These are phyloP conservation scores for Catharus fuscescens DNA, from an alignment of 2,113 vertebrate genomes.

Conservation along the genomic window DNA sequence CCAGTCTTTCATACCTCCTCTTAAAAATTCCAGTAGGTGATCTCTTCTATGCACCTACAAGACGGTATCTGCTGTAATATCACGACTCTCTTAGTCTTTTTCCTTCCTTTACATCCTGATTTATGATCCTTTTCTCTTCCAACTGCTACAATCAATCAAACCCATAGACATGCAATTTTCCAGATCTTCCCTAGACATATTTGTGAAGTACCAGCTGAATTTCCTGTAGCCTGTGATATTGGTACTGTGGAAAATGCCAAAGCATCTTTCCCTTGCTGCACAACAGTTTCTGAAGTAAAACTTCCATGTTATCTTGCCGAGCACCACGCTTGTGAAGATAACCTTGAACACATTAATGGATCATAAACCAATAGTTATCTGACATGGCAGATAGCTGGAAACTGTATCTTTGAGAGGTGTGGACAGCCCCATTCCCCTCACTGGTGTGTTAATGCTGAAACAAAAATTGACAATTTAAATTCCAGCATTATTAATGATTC, in stretches of 20 bases:
- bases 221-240: neutral
- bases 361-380: constrained; percentile 29
- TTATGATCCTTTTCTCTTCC: constrained; percentile 12
- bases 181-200: neutral
- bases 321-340: neutral
- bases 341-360: constrained; percentile 14
- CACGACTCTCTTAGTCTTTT: neutral
- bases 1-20: neutral
- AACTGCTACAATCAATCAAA: constrained; percentile 5
- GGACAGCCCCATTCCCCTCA: neutral
- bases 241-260: neutral
- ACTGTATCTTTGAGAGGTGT: neutral
- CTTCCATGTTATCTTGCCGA: neutral
- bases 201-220: neutral
- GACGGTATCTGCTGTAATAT: neutral
- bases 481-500: constrained; percentile 56
- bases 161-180: neutral
- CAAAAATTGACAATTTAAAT: constrained; percentile 56
- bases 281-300: constrained; percentile 11
- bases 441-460: neutral
- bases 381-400: neutral
- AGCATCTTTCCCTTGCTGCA: neutral
- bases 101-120: constrained; percentile 4
- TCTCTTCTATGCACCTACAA: neutral
- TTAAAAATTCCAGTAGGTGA: constrained; percentile 9